These are phyloP conservation scores for Fragum sueziense DNA, from an alignment of 2,888 invertebrate genomes.

Conservation along the genomic window DNA sequence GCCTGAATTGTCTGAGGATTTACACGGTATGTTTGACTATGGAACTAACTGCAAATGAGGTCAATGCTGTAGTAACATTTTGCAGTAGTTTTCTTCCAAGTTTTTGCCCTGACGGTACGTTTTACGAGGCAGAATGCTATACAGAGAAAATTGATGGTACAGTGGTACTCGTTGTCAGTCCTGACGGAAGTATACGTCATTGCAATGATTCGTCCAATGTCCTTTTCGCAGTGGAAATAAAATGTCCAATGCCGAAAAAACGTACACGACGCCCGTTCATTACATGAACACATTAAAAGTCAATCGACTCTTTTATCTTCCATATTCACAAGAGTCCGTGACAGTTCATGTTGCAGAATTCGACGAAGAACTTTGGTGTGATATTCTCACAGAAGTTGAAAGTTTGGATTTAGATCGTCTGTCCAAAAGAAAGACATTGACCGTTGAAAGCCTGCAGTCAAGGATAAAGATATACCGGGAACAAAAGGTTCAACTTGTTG, in stretches of 20 bases:
- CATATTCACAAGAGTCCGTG: neutral
- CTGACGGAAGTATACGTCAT: slow-evolving; percentile 46
- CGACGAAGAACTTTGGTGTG: neutral
- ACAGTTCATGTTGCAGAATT: neutral
- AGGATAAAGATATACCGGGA: neutral
- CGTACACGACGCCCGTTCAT: too few species aligned
- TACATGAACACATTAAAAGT: neutral
- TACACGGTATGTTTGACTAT: slow-evolving; percentile 27
- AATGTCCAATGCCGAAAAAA: slow-evolving; percentile 52
- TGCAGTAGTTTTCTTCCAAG: slow-evolving; percentile 29
- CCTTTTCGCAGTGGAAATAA: slow-evolving; percentile 45
- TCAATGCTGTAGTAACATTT: slow-evolving; percentile 38
- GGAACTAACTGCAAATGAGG: slow-evolving; percentile 32
- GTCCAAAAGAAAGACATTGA: neutral
- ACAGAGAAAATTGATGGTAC: neutral
- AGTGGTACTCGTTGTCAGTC: slow-evolving; percentile 24
- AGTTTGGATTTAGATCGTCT: neutral
- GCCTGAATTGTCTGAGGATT: slow-evolving; percentile 7
- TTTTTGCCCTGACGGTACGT: neutral
- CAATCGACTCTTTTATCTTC: neutral
- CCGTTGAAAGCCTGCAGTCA: neutral
- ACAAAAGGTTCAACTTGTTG: neutral
- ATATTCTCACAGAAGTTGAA: neutral
- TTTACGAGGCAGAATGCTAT: slow-evolving; percentile 42
- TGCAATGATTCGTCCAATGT: neutral